Conservation (phyloP, 2,113 vertebrate genomes). For the Melanostigma gelatinosum region DNA sequence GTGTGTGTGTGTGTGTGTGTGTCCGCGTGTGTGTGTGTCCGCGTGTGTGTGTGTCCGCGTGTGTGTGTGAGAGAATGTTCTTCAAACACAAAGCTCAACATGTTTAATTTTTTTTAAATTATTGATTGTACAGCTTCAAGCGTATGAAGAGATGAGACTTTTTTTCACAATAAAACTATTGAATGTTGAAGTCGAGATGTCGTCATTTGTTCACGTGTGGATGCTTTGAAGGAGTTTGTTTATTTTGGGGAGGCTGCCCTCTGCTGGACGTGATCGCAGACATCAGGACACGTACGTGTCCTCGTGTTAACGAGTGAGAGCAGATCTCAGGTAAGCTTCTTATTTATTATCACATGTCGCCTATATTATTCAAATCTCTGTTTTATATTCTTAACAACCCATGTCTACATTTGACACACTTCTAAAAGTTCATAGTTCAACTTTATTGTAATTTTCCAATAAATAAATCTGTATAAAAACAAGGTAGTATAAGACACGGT, state of each 20-base stretch:
- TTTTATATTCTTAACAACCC: no score
- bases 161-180: constrained; percentile 79
- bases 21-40: neutral
- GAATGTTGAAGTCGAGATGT: constrained; percentile 57
- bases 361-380: no score
- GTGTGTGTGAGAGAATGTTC: constrained; percentile 1
- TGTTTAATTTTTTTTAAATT: constrained; percentile 74
- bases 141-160: constrained; percentile 62
- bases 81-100: constrained; percentile 48
- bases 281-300: no score
- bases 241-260: constrained; percentile 10
- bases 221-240: neutral
- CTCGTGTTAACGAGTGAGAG: no score
- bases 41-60: no score
- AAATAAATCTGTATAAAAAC: no score
- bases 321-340: no score
- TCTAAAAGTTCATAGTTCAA: no score
- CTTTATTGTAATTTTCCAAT: no score
- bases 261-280: constrained; percentile 29
- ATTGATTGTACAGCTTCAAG: constrained; percentile 80
- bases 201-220: neutral
- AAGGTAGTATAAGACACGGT: no score
- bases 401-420: no score
- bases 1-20: constrained; percentile 2
- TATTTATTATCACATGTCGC: no score